Evolutionary conservation across 2,113 vertebrate genomes (phyloP).

Genomic region (Riparia riparia): DNA sequence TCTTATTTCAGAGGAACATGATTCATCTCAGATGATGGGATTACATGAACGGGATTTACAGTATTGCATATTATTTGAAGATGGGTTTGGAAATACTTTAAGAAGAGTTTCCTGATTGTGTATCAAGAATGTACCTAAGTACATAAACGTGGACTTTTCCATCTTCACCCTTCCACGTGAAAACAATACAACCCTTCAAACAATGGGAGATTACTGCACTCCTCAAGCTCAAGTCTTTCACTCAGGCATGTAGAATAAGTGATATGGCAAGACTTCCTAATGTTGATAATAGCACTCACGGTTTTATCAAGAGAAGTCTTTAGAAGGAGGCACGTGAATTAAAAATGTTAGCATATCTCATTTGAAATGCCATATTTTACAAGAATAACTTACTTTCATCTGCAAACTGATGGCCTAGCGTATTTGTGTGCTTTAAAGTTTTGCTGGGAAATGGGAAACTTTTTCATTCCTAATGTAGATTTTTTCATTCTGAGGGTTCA

Average conservation of each 20-base stretch:
- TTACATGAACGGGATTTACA: background rate
- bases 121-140: background rate
- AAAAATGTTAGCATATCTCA: conserved; percentile 12
- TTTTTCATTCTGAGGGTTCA: conserved; percentile 26
- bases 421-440: conserved; percentile 28
- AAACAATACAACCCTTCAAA: background rate
- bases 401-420: background rate
- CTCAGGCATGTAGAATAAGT: background rate
- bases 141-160: background rate
- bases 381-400: conserved; percentile 14
- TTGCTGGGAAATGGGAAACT: conserved; percentile 50
- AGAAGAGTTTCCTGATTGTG: conserved; percentile 7
- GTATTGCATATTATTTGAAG: background rate
- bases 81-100: background rate
- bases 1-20: background rate
- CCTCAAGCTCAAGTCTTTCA: conserved; percentile 27
- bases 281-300: background rate
- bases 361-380: background rate
- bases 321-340: conserved; percentile 23
- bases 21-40: background rate
- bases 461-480: conserved; percentile 55
- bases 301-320: conserved; percentile 49
- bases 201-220: background rate
- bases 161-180: background rate
- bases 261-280: conserved; percentile 6